Base-by-base conservation (phyloP, 1,140 invertebrate genomes). In the Scaptomyza graminum region DNA sequence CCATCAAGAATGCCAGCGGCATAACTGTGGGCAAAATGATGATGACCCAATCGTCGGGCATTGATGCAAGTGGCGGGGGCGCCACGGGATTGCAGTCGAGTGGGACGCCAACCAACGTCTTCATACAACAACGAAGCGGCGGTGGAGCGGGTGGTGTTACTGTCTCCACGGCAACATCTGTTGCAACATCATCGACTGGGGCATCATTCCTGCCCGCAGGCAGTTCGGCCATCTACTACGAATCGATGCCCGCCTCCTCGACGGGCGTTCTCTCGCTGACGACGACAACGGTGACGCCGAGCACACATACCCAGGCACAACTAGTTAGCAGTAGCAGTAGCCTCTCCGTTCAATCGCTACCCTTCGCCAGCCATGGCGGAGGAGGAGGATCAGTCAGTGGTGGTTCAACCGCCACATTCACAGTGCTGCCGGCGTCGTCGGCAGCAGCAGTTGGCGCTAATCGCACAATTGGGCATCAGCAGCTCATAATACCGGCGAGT, bases 1-100 rank as follows among this genome's bases (percentile, higher is more conserved):
- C 87, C 13, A 79, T 91, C 6, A 91, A 91, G 31, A 91, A 79
- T 69, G 82, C 76, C 9, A 82, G 73, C 25, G 82, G 83, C 2
- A 78, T 90, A 12, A 89, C 90, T 2, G 80, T 90, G 16, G 89
- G 87, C 7, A 92, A 92, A 62, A 87, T 92, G 71, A 87, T 92
- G 71, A 82, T 91, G 84, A 74, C 90, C 0, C 84, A 90, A 16
- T 69, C 90, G 0, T 34, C 74, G 2, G 56, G 76, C 0, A 51
- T 56, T 2, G 73, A 76, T 37, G 51, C 39, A 43, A n/a, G 37
- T 41, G 31, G 39, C 34, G 52, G 37, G n/a, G 31, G 39, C 34
- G 52, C 28, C 44, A 28, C 18, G 47, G 50, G 46, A 2, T 12
- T 68, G 1, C 11, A 49, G 8, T 25, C 64, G 7, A 12, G 47